Evolutionary conservation across 2,113 vertebrate genomes (phyloP), one percentile per base, ranked within the genome.

Genomic region (Rhodinocichla rosea): DNA sequence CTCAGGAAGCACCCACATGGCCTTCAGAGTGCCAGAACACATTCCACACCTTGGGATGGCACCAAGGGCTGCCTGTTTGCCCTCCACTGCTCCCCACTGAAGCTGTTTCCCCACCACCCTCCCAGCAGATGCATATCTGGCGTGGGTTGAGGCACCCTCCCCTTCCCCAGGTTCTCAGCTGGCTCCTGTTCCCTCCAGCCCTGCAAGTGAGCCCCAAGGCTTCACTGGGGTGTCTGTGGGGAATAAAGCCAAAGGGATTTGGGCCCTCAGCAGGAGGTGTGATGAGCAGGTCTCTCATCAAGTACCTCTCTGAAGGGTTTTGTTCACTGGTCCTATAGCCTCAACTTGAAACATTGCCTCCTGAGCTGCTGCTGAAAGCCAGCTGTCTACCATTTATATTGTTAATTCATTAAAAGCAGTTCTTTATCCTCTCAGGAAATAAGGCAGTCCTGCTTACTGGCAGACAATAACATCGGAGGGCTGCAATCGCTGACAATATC

Each of bases 361-460:
- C 79, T 75, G 95, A 97, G 96, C 92, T 91, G 94, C 94, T 83
- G 71, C 60, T 94, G 96, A 60, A 92, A 97, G 95, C 96, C 97
- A 98, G 97, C 98, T 97, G 98, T 97, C 97, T 96, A 75, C 47
- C 87, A 95, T 90, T 97, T 95, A 87, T 95, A 95, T 95, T 97
- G 97, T 96, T 98, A 98, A 98, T 98, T 98, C 97, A 98, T 98
- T 98, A 97, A 95, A 97, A 94, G 39, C 83, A 96, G 88, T 96
- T 96, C 95, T 98, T 97, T 97, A 98, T 97, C 97, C 98, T 98
- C 98, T 87, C 97, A 97, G 98, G 98, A 98, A 98, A 98, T 98
- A 97, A 69, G 13, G 87, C 97, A 88, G 88, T 95, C 95, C 95
- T 94, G 94, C 95, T 96, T 35, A 42, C 97, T 94, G 95, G 94